These are phyloP conservation scores for Pygmarrhopalites habei DNA, from an alignment of 1,140 invertebrate genomes.

Conservation along the genomic window DNA sequence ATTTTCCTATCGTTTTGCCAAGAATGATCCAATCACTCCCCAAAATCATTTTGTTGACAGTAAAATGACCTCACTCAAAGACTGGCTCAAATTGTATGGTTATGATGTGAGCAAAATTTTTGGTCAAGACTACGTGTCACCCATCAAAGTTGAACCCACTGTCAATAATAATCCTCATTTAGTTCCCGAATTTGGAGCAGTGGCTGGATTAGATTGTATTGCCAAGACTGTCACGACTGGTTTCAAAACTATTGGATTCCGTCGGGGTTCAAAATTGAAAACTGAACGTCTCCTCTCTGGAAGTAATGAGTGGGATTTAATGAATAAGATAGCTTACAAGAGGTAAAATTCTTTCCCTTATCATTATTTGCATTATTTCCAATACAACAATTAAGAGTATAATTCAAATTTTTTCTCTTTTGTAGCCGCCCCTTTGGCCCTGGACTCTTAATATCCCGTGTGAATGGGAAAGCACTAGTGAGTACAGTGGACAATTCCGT, in stretches of 20 bases:
- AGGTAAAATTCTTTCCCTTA: conserved; percentile 47
- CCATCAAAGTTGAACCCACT: conserved; percentile 30
- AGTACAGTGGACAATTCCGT: conserved; percentile 80
- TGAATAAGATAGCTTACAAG: conserved; percentile 71
- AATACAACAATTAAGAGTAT: too few relatives aligned
- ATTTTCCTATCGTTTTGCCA: conserved; percentile 82
- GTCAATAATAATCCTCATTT: conserved; percentile 49
- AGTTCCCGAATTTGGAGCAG: conserved; percentile 75
- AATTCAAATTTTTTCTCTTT: too few relatives aligned
- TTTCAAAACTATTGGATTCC: conserved; percentile 72
- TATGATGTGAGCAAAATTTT: conserved; percentile 79
- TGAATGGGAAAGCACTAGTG: conserved; percentile 68
- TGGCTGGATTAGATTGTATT: conserved; percentile 79
- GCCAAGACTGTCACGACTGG: conserved; percentile 72
- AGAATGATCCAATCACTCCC: conserved; percentile 85
- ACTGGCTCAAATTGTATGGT: conserved; percentile 80
- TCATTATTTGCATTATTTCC: neutral
- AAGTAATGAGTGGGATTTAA: conserved; percentile 56
- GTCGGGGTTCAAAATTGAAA: conserved; percentile 69
- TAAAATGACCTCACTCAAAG: conserved; percentile 49
- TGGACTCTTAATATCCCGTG: conserved; percentile 76
- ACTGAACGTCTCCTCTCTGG: conserved; percentile 50
- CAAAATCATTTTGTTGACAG: conserved; percentile 64
- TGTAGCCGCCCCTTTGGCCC: conserved; percentile 66
- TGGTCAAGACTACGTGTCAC: conserved; percentile 62